Conservation (phyloP, 1,140 invertebrate species). For the Sycophila sp. region DNA sequence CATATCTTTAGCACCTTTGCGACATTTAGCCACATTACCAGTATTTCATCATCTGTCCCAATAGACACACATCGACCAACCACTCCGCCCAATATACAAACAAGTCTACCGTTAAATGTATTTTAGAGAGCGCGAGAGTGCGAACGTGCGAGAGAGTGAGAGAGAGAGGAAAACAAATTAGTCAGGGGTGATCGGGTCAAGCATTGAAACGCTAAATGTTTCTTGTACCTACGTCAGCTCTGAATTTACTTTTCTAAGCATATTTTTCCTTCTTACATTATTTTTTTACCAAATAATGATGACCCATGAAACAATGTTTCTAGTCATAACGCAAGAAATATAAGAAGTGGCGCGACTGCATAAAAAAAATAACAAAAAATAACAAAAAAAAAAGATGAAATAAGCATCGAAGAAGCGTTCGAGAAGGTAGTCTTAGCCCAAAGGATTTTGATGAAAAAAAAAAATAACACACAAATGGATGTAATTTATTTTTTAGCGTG, state of each 20-base stretch:
- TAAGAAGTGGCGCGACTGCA: slow-evolving; percentile 19
- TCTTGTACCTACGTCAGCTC: slow-evolving; percentile 26
- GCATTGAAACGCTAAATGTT: neutral
- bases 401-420: slow-evolving; percentile 42
- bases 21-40: neutral
- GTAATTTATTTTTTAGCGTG: slow-evolving; percentile 28
- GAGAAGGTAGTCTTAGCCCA: slow-evolving; percentile 56
- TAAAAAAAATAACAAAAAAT: slow-evolving; percentile 37
- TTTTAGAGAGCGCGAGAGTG: no score
- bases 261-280: slow-evolving; percentile 58
- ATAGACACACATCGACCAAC: slow-evolving; percentile 47
- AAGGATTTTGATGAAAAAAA: slow-evolving; percentile 37
- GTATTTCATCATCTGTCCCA: neutral
- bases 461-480: slow-evolving; percentile 26
- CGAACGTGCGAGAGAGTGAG: no score
- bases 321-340: slow-evolving; percentile 60
- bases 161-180: slow-evolving; percentile 15
- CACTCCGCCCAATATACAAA: slow-evolving; percentile 53
- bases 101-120: slow-evolving; percentile 22
- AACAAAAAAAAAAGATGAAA: slow-evolving; percentile 33
- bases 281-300: slow-evolving; percentile 60
- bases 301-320: slow-evolving; percentile 59
- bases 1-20: no score
- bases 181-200: neutral
- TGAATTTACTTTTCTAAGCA: slow-evolving; percentile 59